These are phyloP conservation scores for Hipposideros armiger DNA, from an alignment of 2,113 vertebrate genomes.

Conservation along the genomic window DNA sequence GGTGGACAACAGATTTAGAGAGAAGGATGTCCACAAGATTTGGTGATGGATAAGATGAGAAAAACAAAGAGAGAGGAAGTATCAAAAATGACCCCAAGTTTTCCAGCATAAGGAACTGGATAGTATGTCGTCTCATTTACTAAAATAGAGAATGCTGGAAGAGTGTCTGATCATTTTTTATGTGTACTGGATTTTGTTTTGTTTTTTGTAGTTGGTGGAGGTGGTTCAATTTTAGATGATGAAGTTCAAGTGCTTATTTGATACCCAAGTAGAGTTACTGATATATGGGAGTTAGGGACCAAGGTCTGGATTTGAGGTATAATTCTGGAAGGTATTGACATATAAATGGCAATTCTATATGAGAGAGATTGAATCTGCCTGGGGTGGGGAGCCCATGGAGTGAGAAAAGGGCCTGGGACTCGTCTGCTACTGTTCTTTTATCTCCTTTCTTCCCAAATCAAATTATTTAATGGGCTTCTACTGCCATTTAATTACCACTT, in stretches of 20 bases:
- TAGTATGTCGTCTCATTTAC: not conserved
- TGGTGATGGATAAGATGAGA: not conserved
- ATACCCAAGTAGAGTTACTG: not conserved
- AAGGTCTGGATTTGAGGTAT: not conserved
- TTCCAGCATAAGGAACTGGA: not conserved
- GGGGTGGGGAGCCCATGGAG: not conserved
- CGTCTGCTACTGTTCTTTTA: not conserved
- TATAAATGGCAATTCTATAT: not conserved
- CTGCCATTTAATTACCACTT: too few relatives aligned
- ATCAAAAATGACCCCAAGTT: not conserved
- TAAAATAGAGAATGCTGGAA: not conserved
- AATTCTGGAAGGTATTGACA: not conserved
- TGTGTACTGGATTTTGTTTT: not conserved
- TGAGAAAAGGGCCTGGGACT: not conserved
- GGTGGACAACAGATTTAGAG: not conserved
- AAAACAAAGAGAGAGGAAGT: not conserved
- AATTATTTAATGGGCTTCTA: not conserved
- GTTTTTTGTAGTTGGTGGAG: not conserved
- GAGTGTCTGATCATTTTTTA: not conserved
- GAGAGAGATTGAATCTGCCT: not conserved
- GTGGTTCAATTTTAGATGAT: not conserved
- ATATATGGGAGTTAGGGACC: not conserved
- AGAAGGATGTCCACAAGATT: not conserved
- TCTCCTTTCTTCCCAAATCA: not conserved
- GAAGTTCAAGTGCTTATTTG: not conserved